Percentiles rank a stretch among this genome's conserved stretches.
These are phyloP conservation scores for Benthosema pterotum DNA, from an alignment of 2,797 vertebrate genomes.

Conservation along the genomic window DNA sequence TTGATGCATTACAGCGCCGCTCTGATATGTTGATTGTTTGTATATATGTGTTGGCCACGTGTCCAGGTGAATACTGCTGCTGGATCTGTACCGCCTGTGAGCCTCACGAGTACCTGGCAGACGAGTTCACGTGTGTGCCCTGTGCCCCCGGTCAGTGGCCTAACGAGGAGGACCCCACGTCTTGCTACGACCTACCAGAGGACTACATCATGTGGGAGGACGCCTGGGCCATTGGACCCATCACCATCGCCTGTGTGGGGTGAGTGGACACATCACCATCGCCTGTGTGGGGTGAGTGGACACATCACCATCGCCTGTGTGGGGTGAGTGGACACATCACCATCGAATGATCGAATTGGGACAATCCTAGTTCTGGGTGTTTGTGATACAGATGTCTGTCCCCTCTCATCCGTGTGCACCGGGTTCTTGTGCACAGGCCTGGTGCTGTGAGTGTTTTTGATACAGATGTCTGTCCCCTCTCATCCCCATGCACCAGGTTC, in stretches of 20 bases:
- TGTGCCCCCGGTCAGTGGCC: conserved; percentile 96
- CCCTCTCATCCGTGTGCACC: neutral
- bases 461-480: too few species aligned
- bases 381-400: too few species aligned
- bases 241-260: conserved; percentile 94
- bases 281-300: conserved; percentile 91
- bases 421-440: conserved; percentile 90
- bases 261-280: conserved; percentile 90
- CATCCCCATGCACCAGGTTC: conserved; percentile 70
- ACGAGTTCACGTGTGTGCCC: conserved; percentile 95
- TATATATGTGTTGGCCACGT: conserved; percentile 18
- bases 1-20: conserved; percentile 6
- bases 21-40: conserved; percentile 30
- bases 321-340: conserved; percentile 91
- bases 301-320: conserved; percentile 95
- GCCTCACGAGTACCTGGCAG: conserved; percentile 89
- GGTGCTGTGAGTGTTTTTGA: conserved; percentile 74
- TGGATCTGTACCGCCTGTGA: conserved; percentile 99
- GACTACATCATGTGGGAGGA: conserved; percentile 99
- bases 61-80: conserved; percentile 92
- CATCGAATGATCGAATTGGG: too few species aligned
- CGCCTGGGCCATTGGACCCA: conserved; percentile 96
- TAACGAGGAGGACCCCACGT: conserved; percentile 87
- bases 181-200: conserved; percentile 95
- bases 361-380: too few species aligned